phyloP scores from a whole-genome alignment of 2,888 invertebrate genomes.

The Morpho deidamia region DNA sequence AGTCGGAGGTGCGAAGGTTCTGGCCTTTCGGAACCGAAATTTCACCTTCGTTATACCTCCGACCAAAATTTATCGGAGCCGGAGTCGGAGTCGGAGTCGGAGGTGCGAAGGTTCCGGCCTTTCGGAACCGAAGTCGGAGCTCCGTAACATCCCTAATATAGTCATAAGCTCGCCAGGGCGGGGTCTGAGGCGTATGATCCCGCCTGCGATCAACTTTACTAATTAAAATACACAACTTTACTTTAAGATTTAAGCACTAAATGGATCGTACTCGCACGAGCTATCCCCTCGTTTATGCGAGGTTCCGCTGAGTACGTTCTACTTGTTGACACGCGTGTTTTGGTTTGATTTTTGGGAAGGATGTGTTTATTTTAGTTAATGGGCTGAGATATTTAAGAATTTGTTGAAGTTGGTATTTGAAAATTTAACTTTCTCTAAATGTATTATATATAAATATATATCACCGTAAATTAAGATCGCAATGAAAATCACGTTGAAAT shows the following conservation, averaged over 20 bases:
- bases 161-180: constrained; percentile 3
- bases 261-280: constrained; percentile 18
- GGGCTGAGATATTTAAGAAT: constrained; percentile 51
- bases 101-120: no score
- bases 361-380: constrained; percentile 30
- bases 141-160: no score
- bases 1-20: no score
- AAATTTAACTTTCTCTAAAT: constrained; percentile 40
- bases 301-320: background rate
- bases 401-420: constrained; percentile 59
- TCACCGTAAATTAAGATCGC: constrained; percentile 40
- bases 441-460: constrained; percentile 39
- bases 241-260: constrained; percentile 12
- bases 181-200: background rate
- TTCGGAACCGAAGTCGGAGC: no score
- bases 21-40: no score
- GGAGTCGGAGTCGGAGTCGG: no score
- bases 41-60: no score
- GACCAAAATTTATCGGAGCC: no score
- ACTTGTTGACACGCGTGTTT: constrained; percentile 4
- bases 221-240: constrained; percentile 32
- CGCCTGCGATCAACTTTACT: constrained; percentile 34
- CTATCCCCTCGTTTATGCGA: background rate
- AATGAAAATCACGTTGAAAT: constrained; percentile 43
- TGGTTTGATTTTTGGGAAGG: constrained; percentile 3